Percentiles rank a stretch among this genome's conserved stretches.
Evolutionary conservation across 2,797 vertebrate species (phyloP).

Genomic region (Rhabdophis nuchalis): DNA sequence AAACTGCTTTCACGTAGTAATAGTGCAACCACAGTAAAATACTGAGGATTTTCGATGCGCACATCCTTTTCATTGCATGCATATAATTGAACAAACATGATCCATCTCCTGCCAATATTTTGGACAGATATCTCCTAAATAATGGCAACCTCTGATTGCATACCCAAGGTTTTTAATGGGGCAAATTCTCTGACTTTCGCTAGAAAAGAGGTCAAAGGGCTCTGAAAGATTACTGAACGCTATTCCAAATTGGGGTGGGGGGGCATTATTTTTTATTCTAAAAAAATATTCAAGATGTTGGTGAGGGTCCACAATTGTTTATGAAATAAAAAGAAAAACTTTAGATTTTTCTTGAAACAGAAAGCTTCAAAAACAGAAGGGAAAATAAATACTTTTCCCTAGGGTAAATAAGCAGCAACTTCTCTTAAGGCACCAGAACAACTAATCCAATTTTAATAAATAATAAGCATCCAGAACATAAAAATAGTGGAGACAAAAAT

Average conservation of each 20-base stretch:
- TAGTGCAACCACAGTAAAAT: not conserved
- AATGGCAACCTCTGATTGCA: not conserved
- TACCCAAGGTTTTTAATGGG: not conserved
- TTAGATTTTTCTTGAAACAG: not conserved
- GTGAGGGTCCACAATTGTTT: not conserved
- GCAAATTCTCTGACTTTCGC: not conserved
- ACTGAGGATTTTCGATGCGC: too few species aligned
- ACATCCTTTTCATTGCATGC: too few species aligned
- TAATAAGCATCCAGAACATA: not conserved
- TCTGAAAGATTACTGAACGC: not conserved
- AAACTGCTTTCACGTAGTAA: not conserved
- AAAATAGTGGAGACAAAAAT: not conserved
- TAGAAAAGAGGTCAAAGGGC: too few species aligned
- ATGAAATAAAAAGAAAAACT: not conserved
- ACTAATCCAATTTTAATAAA: not conserved
- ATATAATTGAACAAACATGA: not conserved
- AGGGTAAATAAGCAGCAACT: not conserved
- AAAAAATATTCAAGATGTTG: not conserved
- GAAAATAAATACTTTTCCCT: not conserved
- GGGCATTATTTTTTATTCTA: not conserved
- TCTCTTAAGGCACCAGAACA: not conserved
- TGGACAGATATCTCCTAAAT: too few species aligned
- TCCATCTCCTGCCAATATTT: not conserved
- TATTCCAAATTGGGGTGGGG: not conserved
- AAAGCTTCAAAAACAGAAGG: not conserved